Base-by-base conservation (phyloP, 2,113 vertebrate species). In the Cyprinus carpio region DNA sequence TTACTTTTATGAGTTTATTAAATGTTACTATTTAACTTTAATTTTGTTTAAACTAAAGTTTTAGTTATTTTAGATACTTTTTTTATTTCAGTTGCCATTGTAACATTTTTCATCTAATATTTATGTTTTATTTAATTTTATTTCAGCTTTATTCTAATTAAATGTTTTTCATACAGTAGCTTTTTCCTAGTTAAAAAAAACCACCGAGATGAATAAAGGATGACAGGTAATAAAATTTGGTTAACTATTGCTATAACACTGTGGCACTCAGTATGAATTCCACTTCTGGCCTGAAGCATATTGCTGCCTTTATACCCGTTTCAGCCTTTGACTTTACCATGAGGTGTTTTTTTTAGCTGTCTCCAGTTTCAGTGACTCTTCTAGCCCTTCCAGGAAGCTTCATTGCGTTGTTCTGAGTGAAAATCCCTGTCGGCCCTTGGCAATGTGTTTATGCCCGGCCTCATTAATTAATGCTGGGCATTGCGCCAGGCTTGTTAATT, bases 391-490 rank as follows among this genome's bases (percentile, higher is more conserved):
- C 43, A 51, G 27, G 67, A 81, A 84, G 81, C 67, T 60, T 85
- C 78, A 58, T 43, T 69, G 34, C 40, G 5, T 62, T 80, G 65
- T 67, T 75, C 60, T 65, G 77, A 69, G n/a, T 89, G 71, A 60
- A 37, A 88, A 76, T 89, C 87, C 84, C 65, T 78, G 46, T 83
- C 37, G 87, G 83, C 76, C 62, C 86, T 69, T 80, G 71, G 78
- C 75, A 76, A 54, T 77, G 65, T 87, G 84, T 89, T 89, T 87
- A 60, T 69, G 58, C 85, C 76, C 58, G 75, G 87, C 88, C 90
- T 87, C 82, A 85, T 89, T 92, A 93, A 94, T 93, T 91, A 92
- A 92, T 90, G 85, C 85, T 72, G 87, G 88, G 88, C 82, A 62
- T 80, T 80, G 27, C 85, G 90, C 91, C 91, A 90, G 74, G 83